phyloP scores from a whole-genome alignment of 2,888 invertebrate genomes.

The Apamea epomidion region DNA sequence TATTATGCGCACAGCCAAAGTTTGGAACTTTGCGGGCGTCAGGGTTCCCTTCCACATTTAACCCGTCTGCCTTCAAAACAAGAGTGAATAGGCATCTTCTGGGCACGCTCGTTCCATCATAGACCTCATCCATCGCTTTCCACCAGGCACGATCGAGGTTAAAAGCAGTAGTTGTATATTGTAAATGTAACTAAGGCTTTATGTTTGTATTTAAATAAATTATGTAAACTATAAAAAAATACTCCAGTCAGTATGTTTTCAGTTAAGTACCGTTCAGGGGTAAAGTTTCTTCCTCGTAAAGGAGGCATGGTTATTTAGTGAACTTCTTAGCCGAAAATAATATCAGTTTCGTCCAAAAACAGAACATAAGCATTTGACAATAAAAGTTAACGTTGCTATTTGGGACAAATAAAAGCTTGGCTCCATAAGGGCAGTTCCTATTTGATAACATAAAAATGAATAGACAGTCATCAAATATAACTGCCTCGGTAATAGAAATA shows the following conservation, averaged over 20 bases:
- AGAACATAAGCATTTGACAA: slow-evolving; percentile 17
- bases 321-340: slow-evolving; percentile 7
- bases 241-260: neutral
- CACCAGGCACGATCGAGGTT: too few relatives aligned
- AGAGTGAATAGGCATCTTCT: too few relatives aligned
- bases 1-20: too few relatives aligned
- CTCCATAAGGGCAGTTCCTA: slow-evolving; percentile 39
- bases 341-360: slow-evolving; percentile 15
- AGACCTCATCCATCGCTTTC: too few relatives aligned
- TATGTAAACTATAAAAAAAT: neutral
- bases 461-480: slow-evolving; percentile 61
- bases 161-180: too few relatives aligned
- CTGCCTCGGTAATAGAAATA: slow-evolving; percentile 52
- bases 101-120: too few relatives aligned
- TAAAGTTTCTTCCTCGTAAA: neutral
- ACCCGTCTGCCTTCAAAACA: too few relatives aligned
- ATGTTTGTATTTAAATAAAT: too few relatives aligned
- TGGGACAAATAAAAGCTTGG: slow-evolving; percentile 41
- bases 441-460: slow-evolving; percentile 59
- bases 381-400: slow-evolving; percentile 47
- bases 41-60: too few relatives aligned
- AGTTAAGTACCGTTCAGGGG: too few relatives aligned
- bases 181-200: neutral
- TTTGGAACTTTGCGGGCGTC: too few relatives aligned
- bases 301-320: neutral